These are phyloP conservation scores for Anoplius nigerrimus DNA, from an alignment of 2,888 invertebrate species.

Conservation along the genomic window DNA sequence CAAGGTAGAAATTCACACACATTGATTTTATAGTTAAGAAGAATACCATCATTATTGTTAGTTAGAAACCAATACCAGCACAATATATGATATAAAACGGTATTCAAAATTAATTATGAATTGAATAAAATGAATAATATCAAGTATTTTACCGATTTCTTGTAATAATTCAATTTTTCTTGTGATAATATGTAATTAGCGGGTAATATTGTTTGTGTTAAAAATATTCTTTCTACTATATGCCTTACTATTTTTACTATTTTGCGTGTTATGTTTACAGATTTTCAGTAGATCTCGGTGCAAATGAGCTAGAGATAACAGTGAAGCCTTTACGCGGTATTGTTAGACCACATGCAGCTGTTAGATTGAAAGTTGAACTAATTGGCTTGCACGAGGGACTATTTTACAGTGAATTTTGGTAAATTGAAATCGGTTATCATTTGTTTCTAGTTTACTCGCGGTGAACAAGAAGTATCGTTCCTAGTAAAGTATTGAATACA, in stretches of 20 bases:
- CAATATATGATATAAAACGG: too few species aligned
- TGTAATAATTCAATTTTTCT: too few species aligned
- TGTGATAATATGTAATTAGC: too few species aligned
- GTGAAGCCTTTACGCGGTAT: slow-evolving; percentile 73
- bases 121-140: too few species aligned
- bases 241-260: background rate
- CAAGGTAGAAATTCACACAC: slow-evolving; percentile 50
- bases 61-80: too few species aligned
- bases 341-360: slow-evolving; percentile 56
- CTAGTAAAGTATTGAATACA: too few species aligned
- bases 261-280: slow-evolving; percentile 33
- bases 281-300: slow-evolving; percentile 74
- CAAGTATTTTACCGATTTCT: too few species aligned
- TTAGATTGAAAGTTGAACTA: slow-evolving; percentile 68
- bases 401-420: slow-evolving; percentile 75
- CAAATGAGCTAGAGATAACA: slow-evolving; percentile 70
- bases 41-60: background rate
- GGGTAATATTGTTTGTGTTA: too few species aligned
- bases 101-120: too few species aligned
- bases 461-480: too few species aligned
- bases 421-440: slow-evolving; percentile 9
- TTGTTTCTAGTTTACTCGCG: too few species aligned
- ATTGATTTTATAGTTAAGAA: background rate
- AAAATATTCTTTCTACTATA: too few species aligned
- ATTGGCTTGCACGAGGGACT: slow-evolving; percentile 69